A percentile compares a stretch with the other conserved stretches of the same genome.
These are phyloP conservation scores for Strix aluco DNA, from an alignment of 2,113 vertebrate genomes.

Conservation along the genomic window DNA sequence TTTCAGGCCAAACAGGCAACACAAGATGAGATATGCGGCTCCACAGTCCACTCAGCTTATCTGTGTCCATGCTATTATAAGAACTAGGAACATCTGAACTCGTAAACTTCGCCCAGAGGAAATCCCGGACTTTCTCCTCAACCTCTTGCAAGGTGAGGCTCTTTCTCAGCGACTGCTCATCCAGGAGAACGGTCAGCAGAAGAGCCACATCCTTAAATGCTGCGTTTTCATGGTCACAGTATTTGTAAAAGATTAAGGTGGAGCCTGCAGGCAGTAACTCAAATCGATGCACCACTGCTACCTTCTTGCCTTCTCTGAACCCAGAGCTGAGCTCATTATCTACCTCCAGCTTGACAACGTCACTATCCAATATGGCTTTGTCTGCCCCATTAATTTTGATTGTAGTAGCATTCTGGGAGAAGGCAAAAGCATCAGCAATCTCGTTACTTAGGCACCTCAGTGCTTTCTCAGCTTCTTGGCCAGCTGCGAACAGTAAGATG, in stretches of 20 bases:
- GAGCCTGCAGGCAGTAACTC: constrained; percentile 90
- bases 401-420: constrained; percentile 74
- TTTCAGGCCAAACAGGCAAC: constrained; percentile 77
- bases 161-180: constrained; percentile 71
- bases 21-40: constrained; percentile 83
- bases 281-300: constrained; percentile 89
- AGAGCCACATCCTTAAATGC: constrained; percentile 88
- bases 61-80: constrained; percentile 74
- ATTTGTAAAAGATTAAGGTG: constrained; percentile 95
- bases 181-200: constrained; percentile 88
- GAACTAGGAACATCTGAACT: constrained; percentile 39
- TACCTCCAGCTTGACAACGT: constrained; percentile 84
- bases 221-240: constrained; percentile 95
- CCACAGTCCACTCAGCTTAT: constrained; percentile 83
- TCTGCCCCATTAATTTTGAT: constrained; percentile 82
- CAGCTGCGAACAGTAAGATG: constrained; percentile 88
- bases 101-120: constrained; percentile 80
- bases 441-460: constrained; percentile 84
- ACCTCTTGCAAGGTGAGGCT: constrained; percentile 74
- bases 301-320: constrained; percentile 80
- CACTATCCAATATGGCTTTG: constrained; percentile 78
- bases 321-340: constrained; percentile 80
- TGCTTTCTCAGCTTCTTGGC: constrained; percentile 77
- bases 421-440: constrained; percentile 84
- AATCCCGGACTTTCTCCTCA: constrained; percentile 92